Evolutionary conservation across 2,797 vertebrate species (phyloP), one percentile per base, ranked within the genome.

Genomic region (Ataeniobius toweri): DNA sequence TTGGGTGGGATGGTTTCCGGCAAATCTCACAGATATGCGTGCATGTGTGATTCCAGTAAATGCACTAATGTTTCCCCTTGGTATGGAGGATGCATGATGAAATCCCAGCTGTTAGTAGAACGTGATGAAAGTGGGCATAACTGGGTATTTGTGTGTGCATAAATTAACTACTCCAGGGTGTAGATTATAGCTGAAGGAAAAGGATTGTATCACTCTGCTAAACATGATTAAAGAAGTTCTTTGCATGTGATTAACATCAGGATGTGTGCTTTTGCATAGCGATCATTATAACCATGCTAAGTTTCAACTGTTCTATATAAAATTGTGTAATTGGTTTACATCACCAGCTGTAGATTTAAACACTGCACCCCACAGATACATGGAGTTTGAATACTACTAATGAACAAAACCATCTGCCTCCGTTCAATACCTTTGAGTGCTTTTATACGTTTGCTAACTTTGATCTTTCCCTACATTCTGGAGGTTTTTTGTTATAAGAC

Each of bases 311-410:
- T 68, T 89, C 77, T 80, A 58, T 41, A 9, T 41, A 39, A 67
- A 67, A 67, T 67, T 67, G 63, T 88, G 77, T 87, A 91, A 88
- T 85, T 87, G 91, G 88, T 93, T 92, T 90, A 89, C 88, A 93
- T 84, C 89, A 83, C 71, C 73, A 91, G 77, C 80, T 86, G 83
- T 89, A 79, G 77, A 78, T 90, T 91, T 89, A 81, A 79, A 79
- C 44, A 65, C 44, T 0, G 20, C 69, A 85, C 41, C 78, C 78
- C 74, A 84, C 46, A 86, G 85, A 85, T 85, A 79, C 83, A 72
- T 22, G 63, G 75, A 81, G 68, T 36, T 74, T 5, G 55, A 85
- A 74, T 80, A 83, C 18, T 58, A 61, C 81, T 88, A 86, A 92
- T 93, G 85, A 90, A 93, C 89, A 81, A 90, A 88, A 87, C 41